Evolutionary conservation across 2,888 invertebrate species (phyloP).

Genomic region (Pasiphila rectangulata): DNA sequence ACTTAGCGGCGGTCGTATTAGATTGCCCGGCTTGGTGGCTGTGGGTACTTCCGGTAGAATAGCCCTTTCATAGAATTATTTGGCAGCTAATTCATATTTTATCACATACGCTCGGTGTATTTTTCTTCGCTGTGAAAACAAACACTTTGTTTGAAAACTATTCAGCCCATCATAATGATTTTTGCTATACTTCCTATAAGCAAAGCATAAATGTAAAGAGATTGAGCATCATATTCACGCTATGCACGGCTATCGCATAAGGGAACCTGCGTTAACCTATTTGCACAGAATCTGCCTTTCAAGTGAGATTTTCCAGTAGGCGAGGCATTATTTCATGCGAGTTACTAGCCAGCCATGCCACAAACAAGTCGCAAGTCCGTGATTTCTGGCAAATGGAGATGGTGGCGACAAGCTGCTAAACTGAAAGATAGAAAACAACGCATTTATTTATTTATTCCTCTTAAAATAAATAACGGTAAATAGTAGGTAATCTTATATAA

Average conservation of each 20-base stretch:
- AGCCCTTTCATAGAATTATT: too few relatives aligned
- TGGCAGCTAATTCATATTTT: too few relatives aligned
- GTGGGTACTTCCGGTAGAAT: too few relatives aligned
- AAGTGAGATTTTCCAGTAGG: constrained; percentile 52
- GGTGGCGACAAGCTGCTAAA: neutral
- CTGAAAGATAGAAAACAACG: neutral
- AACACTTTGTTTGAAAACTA: too few relatives aligned
- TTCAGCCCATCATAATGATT: too few relatives aligned
- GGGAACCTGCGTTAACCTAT: constrained; percentile 37
- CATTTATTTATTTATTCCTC: too few relatives aligned
- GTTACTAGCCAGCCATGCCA: constrained; percentile 38
- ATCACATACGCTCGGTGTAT: too few relatives aligned
- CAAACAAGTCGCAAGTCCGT: constrained; percentile 14
- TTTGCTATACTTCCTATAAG: neutral
- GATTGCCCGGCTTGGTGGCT: too few relatives aligned
- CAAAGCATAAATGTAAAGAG: neutral
- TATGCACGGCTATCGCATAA: constrained; percentile 43
- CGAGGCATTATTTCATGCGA: constrained; percentile 52
- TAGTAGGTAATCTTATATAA: too few relatives aligned
- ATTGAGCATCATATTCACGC: constrained; percentile 22
- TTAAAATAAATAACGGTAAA: too few relatives aligned
- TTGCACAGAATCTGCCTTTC: constrained; percentile 58
- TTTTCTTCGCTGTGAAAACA: too few relatives aligned
- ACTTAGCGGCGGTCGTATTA: too few relatives aligned
- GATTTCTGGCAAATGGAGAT: constrained; percentile 2